Evolutionary conservation across 2,888 invertebrate genomes (phyloP).

Genomic region (Zeuzera pyrina): DNA sequence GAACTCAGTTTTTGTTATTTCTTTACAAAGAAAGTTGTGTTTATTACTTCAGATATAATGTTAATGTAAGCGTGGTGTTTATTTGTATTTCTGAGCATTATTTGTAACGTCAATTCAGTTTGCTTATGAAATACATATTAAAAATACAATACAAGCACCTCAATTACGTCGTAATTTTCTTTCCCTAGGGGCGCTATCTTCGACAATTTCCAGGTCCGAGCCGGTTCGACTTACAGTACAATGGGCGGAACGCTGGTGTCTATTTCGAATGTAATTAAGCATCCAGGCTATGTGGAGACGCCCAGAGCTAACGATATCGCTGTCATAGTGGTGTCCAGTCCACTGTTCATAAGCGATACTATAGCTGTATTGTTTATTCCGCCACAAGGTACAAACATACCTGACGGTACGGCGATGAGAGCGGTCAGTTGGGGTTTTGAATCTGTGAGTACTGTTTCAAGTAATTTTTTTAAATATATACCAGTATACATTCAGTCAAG

Average conservation of each 20-base stretch:
- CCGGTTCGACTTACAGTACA: not conserved
- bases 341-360: not conserved
- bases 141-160: not conserved
- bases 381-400: constrained; percentile 1
- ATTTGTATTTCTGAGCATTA: too few relatives aligned
- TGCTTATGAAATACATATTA: too few relatives aligned
- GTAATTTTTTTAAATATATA: too few relatives aligned
- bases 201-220: constrained; percentile 1
- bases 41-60: too few relatives aligned
- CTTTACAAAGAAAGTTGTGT: too few relatives aligned
- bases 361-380: constrained; percentile 1
- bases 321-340: not conserved
- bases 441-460: constrained; percentile 1
- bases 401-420: not conserved
- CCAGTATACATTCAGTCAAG: too few relatives aligned
- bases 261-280: not conserved
- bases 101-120: too few relatives aligned
- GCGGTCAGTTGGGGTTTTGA: constrained; percentile 3
- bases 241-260: not conserved
- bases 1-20: too few relatives aligned
- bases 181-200: constrained; percentile 1
- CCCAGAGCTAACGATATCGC: constrained; percentile 1
- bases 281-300: constrained; percentile 1
- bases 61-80: too few relatives aligned
- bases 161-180: not conserved